phyloP scores from a whole-genome alignment of 2,113 vertebrate species.

The Aythya baeri region DNA sequence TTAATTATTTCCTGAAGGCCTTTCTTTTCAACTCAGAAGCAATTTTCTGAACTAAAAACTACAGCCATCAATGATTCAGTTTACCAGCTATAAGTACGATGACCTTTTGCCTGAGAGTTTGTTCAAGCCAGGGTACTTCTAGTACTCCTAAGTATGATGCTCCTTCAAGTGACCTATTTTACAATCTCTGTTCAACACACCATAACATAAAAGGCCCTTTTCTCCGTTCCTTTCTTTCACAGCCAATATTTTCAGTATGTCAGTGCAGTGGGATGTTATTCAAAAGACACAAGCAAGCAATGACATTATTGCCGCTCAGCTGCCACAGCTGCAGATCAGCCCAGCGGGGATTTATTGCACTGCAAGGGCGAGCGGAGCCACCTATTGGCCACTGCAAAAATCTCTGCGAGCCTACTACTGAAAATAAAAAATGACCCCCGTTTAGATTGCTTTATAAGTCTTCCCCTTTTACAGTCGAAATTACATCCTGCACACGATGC shows the following conservation, averaged over 20 bases:
- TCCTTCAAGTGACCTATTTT: constrained; percentile 21
- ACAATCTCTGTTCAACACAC: neutral
- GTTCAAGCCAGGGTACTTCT: neutral
- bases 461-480: neutral
- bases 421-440: neutral
- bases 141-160: neutral
- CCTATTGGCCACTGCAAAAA: neutral
- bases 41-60: constrained; percentile 4
- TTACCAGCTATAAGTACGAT: neutral
- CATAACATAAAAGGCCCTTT: constrained; percentile 15
- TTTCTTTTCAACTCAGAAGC: neutral
- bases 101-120: constrained; percentile 13
- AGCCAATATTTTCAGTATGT: neutral
- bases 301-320: neutral
- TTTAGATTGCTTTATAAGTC: neutral
- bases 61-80: neutral
- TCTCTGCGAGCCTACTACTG: neutral
- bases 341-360: neutral
- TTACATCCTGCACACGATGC: neutral
- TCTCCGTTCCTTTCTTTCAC: neutral
- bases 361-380: neutral
- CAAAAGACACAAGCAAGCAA: neutral
- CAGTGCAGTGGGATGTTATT: neutral
- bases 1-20: constrained; percentile 7
- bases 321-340: neutral